A percentile compares a stretch with the other conserved stretches of the same genome.
phyloP scores from a whole-genome alignment of 2,888 invertebrate genomes.

The Blastobasis lacticolella region DNA sequence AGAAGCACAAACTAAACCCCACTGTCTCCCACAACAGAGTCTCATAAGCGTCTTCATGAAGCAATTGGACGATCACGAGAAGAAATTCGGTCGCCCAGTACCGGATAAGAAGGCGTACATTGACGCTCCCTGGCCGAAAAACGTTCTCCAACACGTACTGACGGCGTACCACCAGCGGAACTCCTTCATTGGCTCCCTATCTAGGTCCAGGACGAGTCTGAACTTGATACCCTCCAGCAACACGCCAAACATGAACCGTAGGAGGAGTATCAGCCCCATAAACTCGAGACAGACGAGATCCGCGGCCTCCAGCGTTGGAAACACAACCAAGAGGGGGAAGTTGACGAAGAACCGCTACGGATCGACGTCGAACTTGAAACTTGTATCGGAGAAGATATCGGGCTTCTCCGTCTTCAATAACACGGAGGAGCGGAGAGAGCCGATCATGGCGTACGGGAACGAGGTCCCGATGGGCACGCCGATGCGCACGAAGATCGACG shows the following conservation, averaged over 20 bases:
- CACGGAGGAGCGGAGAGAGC: constrained; percentile 39
- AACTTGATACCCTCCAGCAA: constrained; percentile 48
- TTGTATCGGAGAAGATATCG: constrained; percentile 60
- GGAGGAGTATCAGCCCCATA: constrained; percentile 48
- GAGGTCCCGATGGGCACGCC: constrained; percentile 14
- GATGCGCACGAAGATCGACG: constrained; percentile 21
- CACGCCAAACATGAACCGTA: constrained; percentile 44
- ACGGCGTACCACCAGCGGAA: constrained; percentile 51
- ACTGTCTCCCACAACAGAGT: constrained; percentile 41
- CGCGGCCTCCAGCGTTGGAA: constrained; percentile 35
- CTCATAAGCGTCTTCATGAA: constrained; percentile 47
- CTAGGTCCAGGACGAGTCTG: constrained; percentile 72
- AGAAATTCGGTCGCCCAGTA: constrained; percentile 52
- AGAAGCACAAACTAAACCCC: constrained; percentile 10
- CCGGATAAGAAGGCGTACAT: constrained; percentile 43
- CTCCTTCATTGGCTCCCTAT: constrained; percentile 69
- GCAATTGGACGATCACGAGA: constrained; percentile 62
- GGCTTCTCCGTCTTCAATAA: constrained; percentile 56
- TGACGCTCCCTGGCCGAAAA: constrained; percentile 60
- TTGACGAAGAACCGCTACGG: constrained; percentile 47
- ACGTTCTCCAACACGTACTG: constrained; percentile 57
- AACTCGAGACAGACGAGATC: constrained; percentile 34
- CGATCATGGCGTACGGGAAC: constrained; percentile 58
- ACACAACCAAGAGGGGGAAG: constrained; percentile 42
- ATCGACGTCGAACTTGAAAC: constrained; percentile 54